Evolutionary conservation across 2,113 vertebrate species (phyloP), one percentile per base, ranked within the genome.

Genomic region (Tenebrosternarchus preto): DNA sequence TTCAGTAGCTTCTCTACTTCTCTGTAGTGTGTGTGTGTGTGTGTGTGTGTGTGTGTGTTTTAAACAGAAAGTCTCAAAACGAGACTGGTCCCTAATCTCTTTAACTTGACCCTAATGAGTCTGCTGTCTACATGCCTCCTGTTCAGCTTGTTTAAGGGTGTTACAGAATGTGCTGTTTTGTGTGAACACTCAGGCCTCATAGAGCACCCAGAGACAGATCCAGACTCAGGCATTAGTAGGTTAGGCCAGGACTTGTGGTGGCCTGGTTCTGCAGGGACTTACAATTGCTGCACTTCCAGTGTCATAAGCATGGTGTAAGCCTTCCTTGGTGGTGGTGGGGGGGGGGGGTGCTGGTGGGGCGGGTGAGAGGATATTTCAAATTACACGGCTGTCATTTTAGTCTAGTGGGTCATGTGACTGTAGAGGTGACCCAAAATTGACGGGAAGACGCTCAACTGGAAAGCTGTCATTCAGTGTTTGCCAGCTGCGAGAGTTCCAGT

Each of bases 371-470:
- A 72, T 70, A 71, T 72, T 80, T 72, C 57, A 59, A 53, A 72
- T 72, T 72, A 73, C 39, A 64, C 2, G 36, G 46, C 68, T 72
- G 68, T 72, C 68, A 80, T 53, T 80, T 79, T 79, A 79, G 24
- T 43, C 33, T 33, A 39, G 31, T 7, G 9, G 63, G 11, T 50
- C 36, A 60, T 71, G 27, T 79, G 61, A 50, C 25, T 16, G 77
- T 61, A 57, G 57, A 5, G 68, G 68, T 80, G 77, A 72, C 68
- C 57, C 56, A 53, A 39, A 72, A 80, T 80, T 29, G 31, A 56
- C 39, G 19, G 27, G 16, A 36, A 73, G 43, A 64, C 36, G 22
- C 69, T 55, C 64, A 22, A 80, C 69, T 64, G 69, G 20, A 80
- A 64, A 4, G 2, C 57, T 80, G 78, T 53, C 77, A 19, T 79